Evolutionary conservation across 64 coral and sea anemone genomes (phyloP).

Genomic region (Trachythela sp.): DNA sequence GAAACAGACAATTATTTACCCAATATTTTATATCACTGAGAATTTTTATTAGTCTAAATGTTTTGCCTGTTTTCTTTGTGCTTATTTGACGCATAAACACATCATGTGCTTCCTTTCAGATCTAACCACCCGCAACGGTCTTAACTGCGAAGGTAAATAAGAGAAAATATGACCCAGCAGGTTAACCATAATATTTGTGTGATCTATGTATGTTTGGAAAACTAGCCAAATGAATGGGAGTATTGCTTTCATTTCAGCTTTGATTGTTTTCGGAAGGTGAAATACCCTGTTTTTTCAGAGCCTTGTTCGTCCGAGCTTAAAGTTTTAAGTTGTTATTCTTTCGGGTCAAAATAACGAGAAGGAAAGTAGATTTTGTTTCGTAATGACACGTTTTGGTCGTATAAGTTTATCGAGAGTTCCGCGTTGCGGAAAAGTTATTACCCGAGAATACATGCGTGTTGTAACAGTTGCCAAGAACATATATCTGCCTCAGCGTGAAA

Average conservation of each 20-base stretch:
- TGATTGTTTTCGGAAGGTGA: slow-evolving; percentile 18
- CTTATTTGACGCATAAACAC: neutral
- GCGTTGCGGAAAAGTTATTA: slow-evolving; percentile 14
- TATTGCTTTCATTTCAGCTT: slow-evolving; percentile 22
- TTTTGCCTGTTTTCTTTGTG: neutral
- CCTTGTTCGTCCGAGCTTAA: neutral
- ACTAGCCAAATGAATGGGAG: slow-evolving; percentile 26
- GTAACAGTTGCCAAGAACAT: slow-evolving; percentile 14
- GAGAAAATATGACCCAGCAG: slow-evolving; percentile 13
- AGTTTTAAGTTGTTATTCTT: neutral
- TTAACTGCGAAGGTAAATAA: slow-evolving; percentile 22
- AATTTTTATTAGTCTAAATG: neutral
- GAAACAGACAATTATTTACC: neutral
- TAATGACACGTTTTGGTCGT: neutral
- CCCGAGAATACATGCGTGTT: neutral
- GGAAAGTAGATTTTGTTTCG: neutral
- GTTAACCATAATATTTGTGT: slow-evolving; percentile 31
- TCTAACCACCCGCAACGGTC: slow-evolving; percentile 17
- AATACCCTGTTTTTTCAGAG: neutral
- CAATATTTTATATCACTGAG: neutral
- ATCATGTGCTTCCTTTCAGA: slow-evolving; percentile 13
- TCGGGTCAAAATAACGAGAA: neutral
- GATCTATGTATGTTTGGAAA: slow-evolving; percentile 27
- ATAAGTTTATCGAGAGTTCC: neutral
- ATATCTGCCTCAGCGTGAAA: neutral